Evolutionary conservation across 1,140 invertebrate genomes (phyloP).

Genomic region (Panagrolaimus sp.): DNA sequence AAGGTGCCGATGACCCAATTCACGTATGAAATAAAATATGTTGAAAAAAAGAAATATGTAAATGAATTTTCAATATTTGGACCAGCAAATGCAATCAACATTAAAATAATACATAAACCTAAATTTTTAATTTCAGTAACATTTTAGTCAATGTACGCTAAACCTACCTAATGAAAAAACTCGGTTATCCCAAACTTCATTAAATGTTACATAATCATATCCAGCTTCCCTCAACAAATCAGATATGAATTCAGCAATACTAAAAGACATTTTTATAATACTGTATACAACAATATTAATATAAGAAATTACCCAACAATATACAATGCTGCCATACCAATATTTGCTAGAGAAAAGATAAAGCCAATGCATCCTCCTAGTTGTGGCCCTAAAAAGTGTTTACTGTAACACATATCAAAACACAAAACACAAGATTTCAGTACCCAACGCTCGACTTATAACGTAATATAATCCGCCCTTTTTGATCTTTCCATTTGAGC

Average conservation of each 20-base stretch:
- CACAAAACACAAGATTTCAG: not conserved
- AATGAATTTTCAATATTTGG: slow-evolving; percentile 30
- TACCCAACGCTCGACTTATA: not conserved
- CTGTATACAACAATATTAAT: too few relatives aligned
- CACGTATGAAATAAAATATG: slow-evolving; percentile 32
- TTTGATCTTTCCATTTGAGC: slow-evolving; percentile 20
- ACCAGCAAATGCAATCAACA: slow-evolving; percentile 32
- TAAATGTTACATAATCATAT: slow-evolving; percentile 15
- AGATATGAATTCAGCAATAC: slow-evolving; percentile 23
- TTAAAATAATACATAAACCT: slow-evolving; percentile 18
- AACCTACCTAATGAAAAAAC: slow-evolving; percentile 18
- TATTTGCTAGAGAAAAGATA: slow-evolving; percentile 95
- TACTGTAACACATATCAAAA: slow-evolving; percentile 72
- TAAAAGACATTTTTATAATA: not conserved
- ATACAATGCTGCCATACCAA: slow-evolving; percentile 92
- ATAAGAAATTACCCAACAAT: not conserved
- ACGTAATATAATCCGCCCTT: slow-evolving; percentile 24
- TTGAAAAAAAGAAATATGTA: slow-evolving; percentile 34
- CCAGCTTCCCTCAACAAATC: slow-evolving; percentile 22
- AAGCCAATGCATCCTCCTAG: slow-evolving; percentile 97
- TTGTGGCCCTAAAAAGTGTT: slow-evolving; percentile 68
- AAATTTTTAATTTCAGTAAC: not conserved
- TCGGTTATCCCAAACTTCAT: slow-evolving; percentile 23
- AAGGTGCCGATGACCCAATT: slow-evolving; percentile 30
- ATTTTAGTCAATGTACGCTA: too few relatives aligned